Percentiles rank a stretch among this genome's conserved stretches.
phyloP scores from a whole-genome alignment of 2,113 vertebrate genomes.

The Sceloporus tristichus region DNA sequence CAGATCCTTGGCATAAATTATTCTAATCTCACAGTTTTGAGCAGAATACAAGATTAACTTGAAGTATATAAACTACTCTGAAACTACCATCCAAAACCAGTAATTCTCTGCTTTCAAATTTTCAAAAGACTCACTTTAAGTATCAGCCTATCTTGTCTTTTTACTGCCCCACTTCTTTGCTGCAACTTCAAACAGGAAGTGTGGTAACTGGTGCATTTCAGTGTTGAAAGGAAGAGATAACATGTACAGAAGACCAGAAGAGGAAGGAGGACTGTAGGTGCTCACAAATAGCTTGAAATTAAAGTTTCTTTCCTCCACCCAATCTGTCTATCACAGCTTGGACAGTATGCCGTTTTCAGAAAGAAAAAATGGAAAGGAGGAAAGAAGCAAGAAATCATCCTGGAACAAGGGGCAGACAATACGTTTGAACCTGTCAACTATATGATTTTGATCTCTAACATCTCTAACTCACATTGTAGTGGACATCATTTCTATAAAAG shows the following conservation, averaged over 20 bases:
- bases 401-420: background rate
- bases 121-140: slow-evolving; percentile 22
- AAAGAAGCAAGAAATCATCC: background rate
- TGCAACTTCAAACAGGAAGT: slow-evolving; percentile 54
- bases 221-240: slow-evolving; percentile 43
- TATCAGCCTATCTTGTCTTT: slow-evolving; percentile 5
- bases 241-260: slow-evolving; percentile 44
- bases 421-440: background rate
- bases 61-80: background rate
- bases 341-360: background rate
- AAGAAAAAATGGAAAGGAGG: background rate
- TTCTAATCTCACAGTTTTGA: background rate
- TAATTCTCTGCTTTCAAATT: accelerated
- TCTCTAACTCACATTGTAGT: background rate
- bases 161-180: background rate
- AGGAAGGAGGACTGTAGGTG: slow-evolving; percentile 50
- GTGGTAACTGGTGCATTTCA: background rate
- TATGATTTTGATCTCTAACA: background rate
- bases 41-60: background rate
- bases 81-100: slow-evolving; percentile 26
- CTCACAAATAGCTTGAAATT: slow-evolving; percentile 21
- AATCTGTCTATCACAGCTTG: background rate
- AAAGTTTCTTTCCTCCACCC: background rate
- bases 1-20: too few relatives aligned
- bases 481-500: background rate